Evolutionary conservation across 2,797 vertebrate genomes (phyloP), one percentile per base, ranked within the genome.

Genomic region (Poecilia wingei): DNA sequence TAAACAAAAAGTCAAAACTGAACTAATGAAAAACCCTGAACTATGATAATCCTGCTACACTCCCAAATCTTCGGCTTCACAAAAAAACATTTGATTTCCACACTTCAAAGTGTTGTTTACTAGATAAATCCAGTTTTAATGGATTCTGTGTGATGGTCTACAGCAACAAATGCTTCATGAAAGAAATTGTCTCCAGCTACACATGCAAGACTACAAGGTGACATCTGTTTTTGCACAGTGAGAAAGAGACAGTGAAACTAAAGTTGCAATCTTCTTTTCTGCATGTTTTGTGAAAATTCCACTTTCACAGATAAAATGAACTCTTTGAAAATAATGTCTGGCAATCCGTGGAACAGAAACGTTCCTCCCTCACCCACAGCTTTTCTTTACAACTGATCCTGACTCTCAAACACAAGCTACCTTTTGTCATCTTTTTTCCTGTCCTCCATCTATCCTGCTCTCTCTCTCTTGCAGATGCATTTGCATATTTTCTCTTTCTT

Each of bases 401-500:
- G 51, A 76, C 75, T 72, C 79, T 72, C 28, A 55, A 36, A 79
- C 41, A 69, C 51, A 72, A 16, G 64, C 68, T 46, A n/a, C 76
- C 43, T 81, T 73, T 72, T 78, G 71, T 79, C 55, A 79, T 74
- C 68, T n/a, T 70, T 45, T 69, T 49, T 59, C 16, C 51, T 28
- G 9, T 66, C 53, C 77, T 75, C 64, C 28, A 22, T 49, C 39
- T 81, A 41, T 61, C 33, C 57, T 57, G 8, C 72, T 51, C 70
- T 72, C 66, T 41, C 25, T 72, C n/a, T 81, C 74, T 41, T 22
- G 28, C 39, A 14, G 51, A 72, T 36, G 76, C 77, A 77, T 4
- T 55, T 18, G n/a, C 47, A 79, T 64, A 76, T 55, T 74, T 78
- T 41, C 39, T 51, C 61, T 45, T 43, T 76, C 77, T 82, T 74